Percentiles rank a stretch among this genome's conserved stretches.
phyloP scores from a whole-genome alignment of 2,888 invertebrate species.

The Apoda limacodes region DNA sequence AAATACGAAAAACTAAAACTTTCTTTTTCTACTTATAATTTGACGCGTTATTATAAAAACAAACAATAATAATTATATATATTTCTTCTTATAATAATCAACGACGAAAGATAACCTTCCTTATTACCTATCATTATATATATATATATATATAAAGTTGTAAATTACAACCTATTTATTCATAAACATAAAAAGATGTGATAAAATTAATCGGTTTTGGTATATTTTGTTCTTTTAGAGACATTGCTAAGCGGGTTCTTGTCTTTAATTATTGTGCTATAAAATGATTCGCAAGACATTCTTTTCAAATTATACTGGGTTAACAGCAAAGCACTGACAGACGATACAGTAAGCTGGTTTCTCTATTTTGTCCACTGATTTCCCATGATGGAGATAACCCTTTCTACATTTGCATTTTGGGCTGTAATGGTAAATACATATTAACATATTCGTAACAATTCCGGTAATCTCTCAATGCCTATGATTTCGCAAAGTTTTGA shows the following conservation, averaged over 20 bases:
- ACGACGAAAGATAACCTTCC: no score
- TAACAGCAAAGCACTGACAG: conserved; percentile 16
- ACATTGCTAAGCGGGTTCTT: conserved; percentile 12
- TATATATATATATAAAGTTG: no score
- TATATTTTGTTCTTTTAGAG: conserved; percentile 8
- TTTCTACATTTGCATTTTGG: conserved; percentile 21
- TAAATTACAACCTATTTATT: no score
- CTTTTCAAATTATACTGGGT: conserved; percentile 15
- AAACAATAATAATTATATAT: no score
- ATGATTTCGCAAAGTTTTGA: conserved; percentile 18
- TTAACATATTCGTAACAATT: conserved; percentile 15
- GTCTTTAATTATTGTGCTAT: conserved; percentile 18
- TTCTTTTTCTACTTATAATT: no score
- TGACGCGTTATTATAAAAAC: no score
- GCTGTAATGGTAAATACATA: conserved; percentile 20
- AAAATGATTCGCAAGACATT: conserved; percentile 14
- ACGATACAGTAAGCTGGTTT: conserved; percentile 15
- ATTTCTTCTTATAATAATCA: no score
- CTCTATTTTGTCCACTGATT: conserved; percentile 17
- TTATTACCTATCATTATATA: no score
- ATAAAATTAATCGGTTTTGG: conserved; percentile 5
- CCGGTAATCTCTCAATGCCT: conserved; percentile 18
- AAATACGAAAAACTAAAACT: no score
- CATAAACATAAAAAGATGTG: background rate
- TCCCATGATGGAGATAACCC: conserved; percentile 19